Percentiles rank a stretch among this genome's conserved stretches.
Evolutionary conservation across 2,888 invertebrate genomes (phyloP).

Genomic region (Mycalesis mineus): DNA sequence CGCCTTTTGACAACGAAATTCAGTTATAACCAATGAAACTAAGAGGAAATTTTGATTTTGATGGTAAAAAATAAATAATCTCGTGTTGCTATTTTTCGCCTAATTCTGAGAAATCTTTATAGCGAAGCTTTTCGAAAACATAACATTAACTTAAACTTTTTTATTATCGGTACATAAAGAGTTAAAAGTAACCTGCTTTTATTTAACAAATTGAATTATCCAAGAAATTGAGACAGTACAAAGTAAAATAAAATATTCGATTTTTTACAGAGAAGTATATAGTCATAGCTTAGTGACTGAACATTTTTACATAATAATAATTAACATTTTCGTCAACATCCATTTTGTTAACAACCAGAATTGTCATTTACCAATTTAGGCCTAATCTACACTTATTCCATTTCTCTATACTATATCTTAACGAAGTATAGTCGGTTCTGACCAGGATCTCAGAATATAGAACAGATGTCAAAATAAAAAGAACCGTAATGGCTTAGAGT

Average conservation of each 20-base stretch:
- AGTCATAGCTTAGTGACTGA: background rate
- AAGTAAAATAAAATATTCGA: background rate
- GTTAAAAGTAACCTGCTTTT: no score
- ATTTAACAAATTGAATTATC: no score
- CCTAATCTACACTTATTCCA: conserved; percentile 44
- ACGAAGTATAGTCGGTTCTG: conserved; percentile 14
- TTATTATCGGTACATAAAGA: no score
- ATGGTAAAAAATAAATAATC: no score
- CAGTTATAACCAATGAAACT: no score
- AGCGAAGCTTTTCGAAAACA: no score
- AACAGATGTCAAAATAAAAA: background rate
- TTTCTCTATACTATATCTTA: conserved; percentile 12
- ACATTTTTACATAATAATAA: background rate
- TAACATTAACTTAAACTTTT: no score
- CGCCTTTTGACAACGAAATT: no score
- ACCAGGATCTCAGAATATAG: background rate
- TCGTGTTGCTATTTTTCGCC: no score
- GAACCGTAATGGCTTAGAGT: no score
- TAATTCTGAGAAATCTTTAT: no score
- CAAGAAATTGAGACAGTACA: background rate
- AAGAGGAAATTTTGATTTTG: no score
- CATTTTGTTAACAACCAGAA: conserved; percentile 4
- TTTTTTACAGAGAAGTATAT: background rate
- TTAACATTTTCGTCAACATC: background rate
- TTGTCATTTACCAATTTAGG: conserved; percentile 38